phyloP scores from a whole-genome alignment of 2,888 invertebrate species.

The Dolichopus griseipennis region DNA sequence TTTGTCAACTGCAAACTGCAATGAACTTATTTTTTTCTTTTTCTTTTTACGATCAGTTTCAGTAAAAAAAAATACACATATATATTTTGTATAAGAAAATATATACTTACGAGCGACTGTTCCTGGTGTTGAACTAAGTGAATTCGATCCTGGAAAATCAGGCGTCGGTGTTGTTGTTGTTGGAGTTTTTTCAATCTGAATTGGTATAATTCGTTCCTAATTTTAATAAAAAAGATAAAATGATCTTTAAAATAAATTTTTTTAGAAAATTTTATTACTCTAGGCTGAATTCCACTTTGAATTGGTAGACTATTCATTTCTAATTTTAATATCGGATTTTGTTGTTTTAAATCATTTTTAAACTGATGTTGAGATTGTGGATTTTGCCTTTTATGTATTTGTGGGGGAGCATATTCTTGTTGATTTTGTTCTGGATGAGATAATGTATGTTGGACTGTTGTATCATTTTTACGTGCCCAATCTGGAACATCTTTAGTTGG shows the following conservation, averaged over 20 bases:
- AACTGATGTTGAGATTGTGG: conserved; percentile 21
- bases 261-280: conserved; percentile 18
- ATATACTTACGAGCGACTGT: neutral
- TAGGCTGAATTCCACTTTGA: conserved; percentile 19
- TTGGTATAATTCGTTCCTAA: conserved; percentile 42
- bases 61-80: no score
- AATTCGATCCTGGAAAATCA: conserved; percentile 32
- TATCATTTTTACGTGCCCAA: conserved; percentile 37
- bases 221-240: neutral
- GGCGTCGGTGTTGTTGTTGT: conserved; percentile 32
- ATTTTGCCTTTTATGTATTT: conserved; percentile 26
- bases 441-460: conserved; percentile 14
- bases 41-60: neutral
- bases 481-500: conserved; percentile 36
- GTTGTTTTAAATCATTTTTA: conserved; percentile 7
- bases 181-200: conserved; percentile 39
- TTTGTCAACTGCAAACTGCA: neutral
- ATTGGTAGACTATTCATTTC: conserved; percentile 31
- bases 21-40: neutral
- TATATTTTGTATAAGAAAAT: neutral
- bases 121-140: neutral
- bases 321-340: conserved; percentile 30
- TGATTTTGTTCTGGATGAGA: conserved; percentile 25
- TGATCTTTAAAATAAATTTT: neutral
- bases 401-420: conserved; percentile 13